Base-by-base conservation (phyloP, 1,140 invertebrate genomes). In the Drosophila carrolli region DNA sequence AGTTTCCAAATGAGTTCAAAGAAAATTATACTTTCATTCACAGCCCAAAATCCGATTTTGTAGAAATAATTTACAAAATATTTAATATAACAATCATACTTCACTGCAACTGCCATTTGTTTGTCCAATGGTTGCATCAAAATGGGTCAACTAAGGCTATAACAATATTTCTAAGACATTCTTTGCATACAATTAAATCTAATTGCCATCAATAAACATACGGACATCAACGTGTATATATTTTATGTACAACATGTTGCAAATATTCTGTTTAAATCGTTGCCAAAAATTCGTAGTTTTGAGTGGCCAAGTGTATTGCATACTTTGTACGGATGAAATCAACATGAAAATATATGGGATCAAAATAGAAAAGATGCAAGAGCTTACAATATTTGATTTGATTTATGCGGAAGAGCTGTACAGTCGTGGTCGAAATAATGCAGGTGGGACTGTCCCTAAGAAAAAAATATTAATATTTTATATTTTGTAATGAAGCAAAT, bases 271-370 rank as follows among this genome's bases (percentile, higher is more conserved):
- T 41, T 47, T 62, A 59, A 73, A 72, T 84, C 55, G 56, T 66
- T 73, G 50, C 62, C 47, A 62, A 77, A 70, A 84, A 85, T 81
- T 85, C 63, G 81, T 67, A 61, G 54, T 68, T 75, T 50, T 19
- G 35, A 23, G 38, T 27, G 23, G 16, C 56, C 62, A 56, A 48
- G 46, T 43, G 6, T 43, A 27, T 61, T 78, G 75, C 76, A 73
- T 73, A 60, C 43, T 54, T 48, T 40, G 54, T 32, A 16, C 16
- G 40, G 9, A 67, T 68, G 32, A 47, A 67, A 60, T 60, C 60
- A 48, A 32, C 46, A 57, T 55, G 48, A 37, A 63, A 44, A 65
- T 61, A 46, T 56, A 60, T 41, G 29, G 29, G 9, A 51, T 51
- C 29, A 37, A 37, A 35, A n/a, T 37, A 23, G 9, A 57, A 44